Conservation (phyloP, 1,140 invertebrate genomes). For the Drosophila ogumai region DNA sequence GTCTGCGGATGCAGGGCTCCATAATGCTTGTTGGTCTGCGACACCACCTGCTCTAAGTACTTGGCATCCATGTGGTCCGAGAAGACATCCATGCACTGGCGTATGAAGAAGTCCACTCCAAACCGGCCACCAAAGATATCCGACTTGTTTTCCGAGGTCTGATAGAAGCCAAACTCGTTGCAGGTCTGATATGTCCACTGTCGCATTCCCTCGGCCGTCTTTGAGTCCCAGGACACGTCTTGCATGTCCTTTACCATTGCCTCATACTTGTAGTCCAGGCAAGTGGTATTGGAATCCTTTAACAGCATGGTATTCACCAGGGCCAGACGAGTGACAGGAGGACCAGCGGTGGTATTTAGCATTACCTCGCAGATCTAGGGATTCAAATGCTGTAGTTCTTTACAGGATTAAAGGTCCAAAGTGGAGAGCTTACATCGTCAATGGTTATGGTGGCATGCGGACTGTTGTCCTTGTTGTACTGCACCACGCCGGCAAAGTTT, state of each 20-base stretch:
- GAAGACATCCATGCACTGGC: conserved; percentile 94
- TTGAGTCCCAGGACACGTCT: conserved; percentile 89
- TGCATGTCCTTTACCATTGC: conserved; percentile 91
- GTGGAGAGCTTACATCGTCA: conserved; percentile 85
- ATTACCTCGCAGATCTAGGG: conserved; percentile 90
- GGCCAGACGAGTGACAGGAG: conserved; percentile 90
- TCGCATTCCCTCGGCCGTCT: conserved; percentile 88
- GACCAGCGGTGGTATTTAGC: conserved; percentile 87
- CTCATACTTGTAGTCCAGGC: conserved; percentile 93
- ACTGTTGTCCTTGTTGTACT: conserved; percentile 98
- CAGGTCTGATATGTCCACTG: conserved; percentile 98
- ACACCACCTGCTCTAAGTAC: conserved; percentile 86
- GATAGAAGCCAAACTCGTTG: conserved; percentile 97
- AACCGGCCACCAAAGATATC: conserved; percentile 93
- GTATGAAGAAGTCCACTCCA: conserved; percentile 91
- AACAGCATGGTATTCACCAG: conserved; percentile 90
- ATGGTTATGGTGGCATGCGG: conserved; percentile 92
- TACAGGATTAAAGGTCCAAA: background rate
- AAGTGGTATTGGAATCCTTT: conserved; percentile 89
- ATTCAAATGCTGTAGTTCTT: background rate
- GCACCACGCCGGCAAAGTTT: conserved; percentile 94
- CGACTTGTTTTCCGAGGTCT: conserved; percentile 91
- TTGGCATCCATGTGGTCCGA: conserved; percentile 85
- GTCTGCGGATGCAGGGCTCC: conserved; percentile 90
- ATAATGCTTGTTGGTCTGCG: conserved; percentile 92